These are phyloP conservation scores for Coluber constrictor DNA, from an alignment of 2,797 vertebrate genomes.

Conservation along the genomic window DNA sequence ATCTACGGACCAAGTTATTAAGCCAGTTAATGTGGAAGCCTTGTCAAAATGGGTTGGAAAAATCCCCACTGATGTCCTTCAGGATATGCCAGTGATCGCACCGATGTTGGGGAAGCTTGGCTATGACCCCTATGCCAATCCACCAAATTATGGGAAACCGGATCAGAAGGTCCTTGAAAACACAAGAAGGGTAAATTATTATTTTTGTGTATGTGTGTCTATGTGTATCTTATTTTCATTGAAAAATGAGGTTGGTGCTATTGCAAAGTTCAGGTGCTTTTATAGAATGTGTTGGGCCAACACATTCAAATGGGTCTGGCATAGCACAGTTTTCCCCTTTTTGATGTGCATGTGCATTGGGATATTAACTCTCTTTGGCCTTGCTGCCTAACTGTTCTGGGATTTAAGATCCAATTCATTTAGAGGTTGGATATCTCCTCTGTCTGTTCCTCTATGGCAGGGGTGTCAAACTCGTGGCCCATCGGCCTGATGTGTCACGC, in stretches of 20 bases:
- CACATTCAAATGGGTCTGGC: not conserved
- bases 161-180: conserved; percentile 94
- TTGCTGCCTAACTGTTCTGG: not conserved
- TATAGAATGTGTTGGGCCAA: not conserved
- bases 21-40: conserved; percentile 94
- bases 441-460: not conserved
- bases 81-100: conserved; percentile 91
- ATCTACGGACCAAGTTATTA: conserved; percentile 97
- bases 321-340: not conserved
- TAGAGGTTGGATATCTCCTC: not conserved
- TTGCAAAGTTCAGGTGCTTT: not conserved
- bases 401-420: not conserved
- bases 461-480: too few species aligned
- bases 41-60: conserved; percentile 98
- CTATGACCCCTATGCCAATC: conserved; percentile 94
- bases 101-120: conserved; percentile 94
- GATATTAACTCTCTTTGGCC: not conserved
- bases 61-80: conserved; percentile 89
- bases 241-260: not conserved
- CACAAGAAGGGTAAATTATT: conserved; percentile 85
- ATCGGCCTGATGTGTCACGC: too few species aligned
- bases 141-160: conserved; percentile 91
- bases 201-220: not conserved
- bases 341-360: not conserved
- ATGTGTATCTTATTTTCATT: not conserved